Conservation (phyloP, 1,140 invertebrate genomes). For the Chelonus insularis region DNA sequence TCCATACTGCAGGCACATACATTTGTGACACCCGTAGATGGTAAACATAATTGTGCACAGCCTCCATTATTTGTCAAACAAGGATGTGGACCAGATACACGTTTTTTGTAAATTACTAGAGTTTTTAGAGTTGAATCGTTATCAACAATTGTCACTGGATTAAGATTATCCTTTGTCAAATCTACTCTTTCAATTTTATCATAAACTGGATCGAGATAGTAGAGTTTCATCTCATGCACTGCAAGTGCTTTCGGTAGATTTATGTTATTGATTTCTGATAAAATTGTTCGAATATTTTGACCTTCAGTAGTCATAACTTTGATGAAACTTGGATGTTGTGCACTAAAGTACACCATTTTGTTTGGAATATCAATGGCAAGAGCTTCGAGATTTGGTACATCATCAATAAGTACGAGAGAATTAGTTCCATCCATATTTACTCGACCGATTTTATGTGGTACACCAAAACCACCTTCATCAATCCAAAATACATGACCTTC, state of each 20-base stretch:
- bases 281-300: slow-evolving; percentile 68
- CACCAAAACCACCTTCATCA: slow-evolving; percentile 89
- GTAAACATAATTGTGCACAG: slow-evolving; percentile 93
- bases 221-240: slow-evolving; percentile 81
- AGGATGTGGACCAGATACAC: slow-evolving; percentile 79
- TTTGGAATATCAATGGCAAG: slow-evolving; percentile 84
- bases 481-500: slow-evolving; percentile 89
- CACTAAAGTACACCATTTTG: slow-evolving; percentile 85
- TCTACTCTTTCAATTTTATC: slow-evolving; percentile 89
- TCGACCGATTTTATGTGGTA: slow-evolving; percentile 87
- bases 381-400: slow-evolving; percentile 74
- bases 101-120: slow-evolving; percentile 85
- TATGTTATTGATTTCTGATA: slow-evolving; percentile 72
- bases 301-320: slow-evolving; percentile 79
- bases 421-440: slow-evolving; percentile 93
- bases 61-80: slow-evolving; percentile 86
- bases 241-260: slow-evolving; percentile 80
- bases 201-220: slow-evolving; percentile 86
- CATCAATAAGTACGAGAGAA: slow-evolving; percentile 69
- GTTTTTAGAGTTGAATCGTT: slow-evolving; percentile 88
- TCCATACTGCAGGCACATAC: slow-evolving; percentile 88
- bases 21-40: slow-evolving; percentile 68
- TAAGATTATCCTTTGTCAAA: slow-evolving; percentile 74
- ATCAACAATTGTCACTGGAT: slow-evolving; percentile 76
- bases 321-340: slow-evolving; percentile 73